Evolutionary conservation across 2,797 vertebrate genomes (phyloP).

Genomic region (Sebastes steindachneri): DNA sequence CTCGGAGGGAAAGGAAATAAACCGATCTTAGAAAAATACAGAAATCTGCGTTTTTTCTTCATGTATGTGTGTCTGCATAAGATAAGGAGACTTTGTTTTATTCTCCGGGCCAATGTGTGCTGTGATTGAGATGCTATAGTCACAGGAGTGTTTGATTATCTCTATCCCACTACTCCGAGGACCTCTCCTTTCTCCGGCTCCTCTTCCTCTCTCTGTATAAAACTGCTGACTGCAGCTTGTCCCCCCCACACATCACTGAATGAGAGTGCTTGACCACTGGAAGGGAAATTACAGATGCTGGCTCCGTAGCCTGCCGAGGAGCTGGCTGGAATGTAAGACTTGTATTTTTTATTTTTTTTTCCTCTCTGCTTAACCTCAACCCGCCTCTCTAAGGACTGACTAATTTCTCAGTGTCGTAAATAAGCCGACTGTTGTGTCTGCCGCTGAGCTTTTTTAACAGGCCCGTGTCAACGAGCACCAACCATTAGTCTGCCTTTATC

Average conservation of each 20-base stretch:
- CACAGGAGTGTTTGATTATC: slow-evolving; percentile 56
- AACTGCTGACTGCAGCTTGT: slow-evolving; percentile 70
- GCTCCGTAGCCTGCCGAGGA: slow-evolving; percentile 55
- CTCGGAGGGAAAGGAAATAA: slow-evolving; percentile 51
- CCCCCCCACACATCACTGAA: slow-evolving; percentile 42
- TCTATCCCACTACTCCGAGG: slow-evolving; percentile 40
- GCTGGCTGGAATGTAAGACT: slow-evolving; percentile 64
- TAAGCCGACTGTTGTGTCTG: slow-evolving; percentile 69
- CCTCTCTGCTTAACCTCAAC: slow-evolving; percentile 67
- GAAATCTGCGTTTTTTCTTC: slow-evolving; percentile 11
- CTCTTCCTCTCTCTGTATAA: slow-evolving; percentile 52
- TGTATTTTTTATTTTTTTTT: slow-evolving; percentile 28
- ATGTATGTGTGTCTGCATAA: slow-evolving; percentile 43
- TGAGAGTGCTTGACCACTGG: slow-evolving; percentile 73
- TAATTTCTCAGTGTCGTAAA: slow-evolving; percentile 71
- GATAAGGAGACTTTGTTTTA: slow-evolving; percentile 65
- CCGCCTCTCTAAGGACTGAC: slow-evolving; percentile 54
- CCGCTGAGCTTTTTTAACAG: slow-evolving; percentile 38
- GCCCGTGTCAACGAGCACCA: slow-evolving; percentile 62
- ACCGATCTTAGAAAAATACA: slow-evolving; percentile 57
- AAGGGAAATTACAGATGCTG: slow-evolving; percentile 77
- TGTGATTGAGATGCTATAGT: slow-evolving; percentile 55
- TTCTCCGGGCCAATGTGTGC: slow-evolving; percentile 29
- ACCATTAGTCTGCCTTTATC: slow-evolving; percentile 65
- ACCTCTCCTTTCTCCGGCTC: slow-evolving; percentile 48